These are phyloP conservation scores for Calyptommatus sinebrachiatus DNA, from an alignment of 2,113 vertebrate species.

Conservation along the genomic window DNA sequence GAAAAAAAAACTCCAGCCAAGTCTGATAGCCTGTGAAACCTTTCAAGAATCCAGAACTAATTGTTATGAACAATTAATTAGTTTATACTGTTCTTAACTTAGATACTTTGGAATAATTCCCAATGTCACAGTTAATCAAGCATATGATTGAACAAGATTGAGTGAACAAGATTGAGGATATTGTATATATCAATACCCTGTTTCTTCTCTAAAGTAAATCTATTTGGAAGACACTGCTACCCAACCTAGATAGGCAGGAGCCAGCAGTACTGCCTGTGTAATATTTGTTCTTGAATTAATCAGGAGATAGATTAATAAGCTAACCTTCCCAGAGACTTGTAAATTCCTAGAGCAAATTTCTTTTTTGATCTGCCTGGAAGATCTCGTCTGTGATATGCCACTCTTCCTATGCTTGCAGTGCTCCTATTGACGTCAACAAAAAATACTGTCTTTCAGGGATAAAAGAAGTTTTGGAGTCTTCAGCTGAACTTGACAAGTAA, in stretches of 20 bases:
- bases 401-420: conserved; percentile 57
- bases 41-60: background rate
- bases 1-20: background rate
- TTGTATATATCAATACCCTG: background rate
- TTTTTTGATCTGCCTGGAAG: conserved; percentile 51
- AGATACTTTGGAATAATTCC: background rate
- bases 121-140: background rate
- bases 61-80: background rate
- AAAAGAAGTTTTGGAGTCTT: conserved; percentile 58
- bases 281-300: conserved; percentile 55
- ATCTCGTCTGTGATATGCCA: conserved; percentile 57
- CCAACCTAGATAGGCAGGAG: conserved; percentile 23
- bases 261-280: conserved; percentile 40
- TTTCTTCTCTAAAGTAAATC: background rate
- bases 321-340: conserved; percentile 47
- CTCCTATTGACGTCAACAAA: conserved; percentile 66
- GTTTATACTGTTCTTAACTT: no score
- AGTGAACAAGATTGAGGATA: background rate
- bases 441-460: conserved; percentile 56
- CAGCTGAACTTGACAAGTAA: conserved; percentile 36
- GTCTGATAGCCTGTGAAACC: background rate
- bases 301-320: conserved; percentile 46
- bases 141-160: background rate
- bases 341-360: conserved; percentile 64
- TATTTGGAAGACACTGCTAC: conserved; percentile 32